A percentile compares a stretch with the other conserved stretches of the same genome.
phyloP scores from a whole-genome alignment of 2,797 vertebrate genomes.

The Sebastes paucispinis region DNA sequence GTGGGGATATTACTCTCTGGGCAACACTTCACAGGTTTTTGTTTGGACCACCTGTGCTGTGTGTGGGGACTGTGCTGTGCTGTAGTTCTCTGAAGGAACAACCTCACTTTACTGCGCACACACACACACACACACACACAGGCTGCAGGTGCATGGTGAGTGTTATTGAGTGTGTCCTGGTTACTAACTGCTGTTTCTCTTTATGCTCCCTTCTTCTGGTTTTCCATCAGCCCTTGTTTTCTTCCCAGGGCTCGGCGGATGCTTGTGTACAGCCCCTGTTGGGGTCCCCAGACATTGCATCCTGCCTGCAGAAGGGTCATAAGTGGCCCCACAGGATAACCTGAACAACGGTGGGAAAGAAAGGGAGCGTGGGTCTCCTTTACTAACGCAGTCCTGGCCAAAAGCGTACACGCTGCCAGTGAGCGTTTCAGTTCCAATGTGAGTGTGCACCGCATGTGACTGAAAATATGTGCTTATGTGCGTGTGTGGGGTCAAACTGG shows the following conservation, averaged over 20 bases:
- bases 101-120: conserved; percentile 33
- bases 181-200: conserved; percentile 77
- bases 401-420: conserved; percentile 56
- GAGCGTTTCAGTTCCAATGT: conserved; percentile 44
- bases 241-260: conserved; percentile 85
- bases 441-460: conserved; percentile 42
- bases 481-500: neutral
- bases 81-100: conserved; percentile 69
- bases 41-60: conserved; percentile 83
- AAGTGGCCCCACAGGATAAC: conserved; percentile 86
- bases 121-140: conserved; percentile 46
- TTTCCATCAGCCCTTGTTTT: conserved; percentile 82
- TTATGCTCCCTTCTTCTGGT: conserved; percentile 69
- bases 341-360: conserved; percentile 86
- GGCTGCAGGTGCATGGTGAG: conserved; percentile 82
- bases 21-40: conserved; percentile 79
- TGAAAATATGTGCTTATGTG: neutral
- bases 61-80: conserved; percentile 65
- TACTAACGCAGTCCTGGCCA: conserved; percentile 48
- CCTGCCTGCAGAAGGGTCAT: conserved; percentile 81
- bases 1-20: conserved; percentile 77
- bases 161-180: conserved; percentile 83
- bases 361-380: conserved; percentile 74
- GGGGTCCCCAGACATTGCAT: conserved; percentile 84
- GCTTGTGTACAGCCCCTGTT: conserved; percentile 75